Evolutionary conservation across 2,888 invertebrate genomes (phyloP).

Genomic region (Ophion slaviceki): DNA sequence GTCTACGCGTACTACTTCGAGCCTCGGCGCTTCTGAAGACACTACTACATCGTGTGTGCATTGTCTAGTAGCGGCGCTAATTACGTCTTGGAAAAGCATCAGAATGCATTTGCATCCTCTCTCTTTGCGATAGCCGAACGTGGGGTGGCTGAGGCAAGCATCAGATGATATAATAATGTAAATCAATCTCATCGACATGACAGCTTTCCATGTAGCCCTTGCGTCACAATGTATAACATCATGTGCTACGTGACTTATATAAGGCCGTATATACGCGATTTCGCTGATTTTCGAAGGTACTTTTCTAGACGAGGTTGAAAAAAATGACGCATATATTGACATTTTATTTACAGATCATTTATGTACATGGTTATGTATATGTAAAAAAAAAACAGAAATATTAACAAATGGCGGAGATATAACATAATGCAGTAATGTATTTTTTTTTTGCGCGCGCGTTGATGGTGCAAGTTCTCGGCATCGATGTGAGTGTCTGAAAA

Average conservation of each 20-base stretch:
- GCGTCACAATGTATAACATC: constrained; percentile 9
- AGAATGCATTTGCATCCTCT: constrained; percentile 59
- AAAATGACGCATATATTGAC: too few species aligned
- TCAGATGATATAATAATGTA: constrained; percentile 3
- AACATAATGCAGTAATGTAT: too few species aligned
- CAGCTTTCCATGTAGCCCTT: constrained; percentile 3
- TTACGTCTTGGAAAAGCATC: constrained; percentile 42
- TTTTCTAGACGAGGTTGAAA: too few species aligned
- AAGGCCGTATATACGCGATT: too few species aligned
- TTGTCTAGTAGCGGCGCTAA: constrained; percentile 47
- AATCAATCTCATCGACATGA: constrained; percentile 3
- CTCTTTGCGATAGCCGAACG: constrained; percentile 34
- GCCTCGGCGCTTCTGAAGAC: constrained; percentile 28
- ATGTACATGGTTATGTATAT: too few species aligned
- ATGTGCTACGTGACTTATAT: not conserved
- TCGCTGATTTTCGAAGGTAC: too few species aligned
- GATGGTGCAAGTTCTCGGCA: too few species aligned
- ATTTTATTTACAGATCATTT: too few species aligned
- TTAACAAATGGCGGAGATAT: too few species aligned
- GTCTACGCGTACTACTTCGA: constrained; percentile 42
- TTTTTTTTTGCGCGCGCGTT: too few species aligned
- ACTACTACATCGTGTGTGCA: constrained; percentile 18
- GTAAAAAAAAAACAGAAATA: too few species aligned
- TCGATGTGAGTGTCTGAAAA: too few species aligned
- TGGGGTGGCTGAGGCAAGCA: not conserved